These are phyloP conservation scores for Armadillidium nasatum DNA, from an alignment of 1,140 invertebrate genomes.

Conservation along the genomic window DNA sequence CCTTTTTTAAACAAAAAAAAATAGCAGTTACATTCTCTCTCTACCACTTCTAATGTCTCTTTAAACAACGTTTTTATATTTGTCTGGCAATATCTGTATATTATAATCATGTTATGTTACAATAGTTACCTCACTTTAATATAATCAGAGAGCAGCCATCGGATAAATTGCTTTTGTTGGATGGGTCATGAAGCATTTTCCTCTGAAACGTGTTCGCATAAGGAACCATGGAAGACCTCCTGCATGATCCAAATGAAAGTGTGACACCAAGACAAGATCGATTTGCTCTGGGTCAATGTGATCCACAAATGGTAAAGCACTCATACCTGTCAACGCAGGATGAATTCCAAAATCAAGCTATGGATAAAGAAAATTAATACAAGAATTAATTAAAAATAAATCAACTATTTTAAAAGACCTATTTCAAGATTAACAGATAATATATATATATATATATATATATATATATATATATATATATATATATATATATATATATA, in stretches of 20 bases:
- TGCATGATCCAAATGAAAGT: conserved; percentile 98
- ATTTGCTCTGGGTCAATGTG: conserved; percentile 88
- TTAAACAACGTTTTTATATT: too few relatives aligned
- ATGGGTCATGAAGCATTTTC: conserved; percentile 98
- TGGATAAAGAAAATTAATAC: background rate
- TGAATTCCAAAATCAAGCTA: conserved; percentile 95
- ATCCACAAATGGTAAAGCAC: conserved; percentile 96
- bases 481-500: too few relatives aligned
- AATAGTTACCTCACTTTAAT: conserved; percentile 76
- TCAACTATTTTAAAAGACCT: too few relatives aligned
- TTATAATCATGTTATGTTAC: too few relatives aligned
- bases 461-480: too few relatives aligned
- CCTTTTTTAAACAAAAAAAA: too few relatives aligned
- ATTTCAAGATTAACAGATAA: too few relatives aligned
- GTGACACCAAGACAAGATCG: conserved; percentile 91
- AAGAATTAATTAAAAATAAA: too few relatives aligned
- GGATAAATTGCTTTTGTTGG: conserved; percentile 99
- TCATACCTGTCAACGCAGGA: conserved; percentile 93
- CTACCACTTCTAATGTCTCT: too few relatives aligned
- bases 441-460: too few relatives aligned
- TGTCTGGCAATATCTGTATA: too few relatives aligned
- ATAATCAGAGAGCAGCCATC: conserved; percentile 96
- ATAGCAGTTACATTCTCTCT: too few relatives aligned
- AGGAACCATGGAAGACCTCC: conserved; percentile 98
- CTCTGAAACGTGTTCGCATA: conserved; percentile 94